Conservation (phyloP, 2,113 vertebrate species). For the Beaufortia kweichowensis region DNA sequence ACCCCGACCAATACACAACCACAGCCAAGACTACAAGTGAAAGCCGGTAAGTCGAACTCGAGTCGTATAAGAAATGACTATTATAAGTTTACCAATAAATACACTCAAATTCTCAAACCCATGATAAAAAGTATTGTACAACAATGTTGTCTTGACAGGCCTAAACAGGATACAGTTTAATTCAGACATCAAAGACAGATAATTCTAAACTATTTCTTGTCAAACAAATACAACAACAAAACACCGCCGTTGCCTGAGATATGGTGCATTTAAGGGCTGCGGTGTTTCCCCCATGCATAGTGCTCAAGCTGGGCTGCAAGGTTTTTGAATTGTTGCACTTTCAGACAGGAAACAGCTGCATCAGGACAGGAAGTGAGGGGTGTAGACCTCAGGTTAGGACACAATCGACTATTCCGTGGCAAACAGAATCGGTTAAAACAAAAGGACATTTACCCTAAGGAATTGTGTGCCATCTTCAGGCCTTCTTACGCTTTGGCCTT, state of each 20-base stretch:
- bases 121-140: too few species aligned
- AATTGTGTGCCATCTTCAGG: conserved; percentile 63
- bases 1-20: conserved; percentile 72
- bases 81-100: too few species aligned
- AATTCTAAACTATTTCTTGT: background rate
- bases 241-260: background rate
- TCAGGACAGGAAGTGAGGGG: conserved; percentile 66
- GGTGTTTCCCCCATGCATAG: conserved; percentile 15
- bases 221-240: background rate
- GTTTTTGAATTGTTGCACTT: conserved; percentile 51
- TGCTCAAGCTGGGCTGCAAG: conserved; percentile 1
- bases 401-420: conserved; percentile 68
- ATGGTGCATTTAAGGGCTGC: too few species aligned
- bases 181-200: too few species aligned
- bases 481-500: conserved; percentile 40
- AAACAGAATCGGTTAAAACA: conserved; percentile 61
- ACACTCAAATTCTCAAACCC: too few species aligned
- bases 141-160: too few species aligned
- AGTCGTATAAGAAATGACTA: too few species aligned
- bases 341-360: conserved; percentile 80
- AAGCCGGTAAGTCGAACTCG: conserved; percentile 70
- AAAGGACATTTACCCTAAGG: conserved; percentile 66
- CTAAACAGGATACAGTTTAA: too few species aligned
- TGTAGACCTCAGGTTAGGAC: conserved; percentile 64
- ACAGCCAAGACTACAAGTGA: conserved; percentile 75